These are phyloP conservation scores for Rousettus madagascariensis DNA, from an alignment of 2,797 vertebrate species.

Conservation along the genomic window DNA sequence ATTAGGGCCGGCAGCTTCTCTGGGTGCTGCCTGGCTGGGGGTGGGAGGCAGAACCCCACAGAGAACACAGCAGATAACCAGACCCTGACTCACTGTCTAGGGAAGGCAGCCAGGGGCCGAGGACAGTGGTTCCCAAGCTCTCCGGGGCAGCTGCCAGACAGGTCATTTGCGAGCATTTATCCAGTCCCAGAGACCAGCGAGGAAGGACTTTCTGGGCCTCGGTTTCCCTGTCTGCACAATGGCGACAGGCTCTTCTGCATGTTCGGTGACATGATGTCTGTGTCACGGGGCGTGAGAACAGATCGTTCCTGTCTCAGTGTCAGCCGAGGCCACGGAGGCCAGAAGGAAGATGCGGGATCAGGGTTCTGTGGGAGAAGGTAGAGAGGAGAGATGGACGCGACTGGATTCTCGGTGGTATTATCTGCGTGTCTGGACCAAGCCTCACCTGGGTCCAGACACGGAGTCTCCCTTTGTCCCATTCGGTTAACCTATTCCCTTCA, in stretches of 20 bases:
- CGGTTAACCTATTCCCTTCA: no score
- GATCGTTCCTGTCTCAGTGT: not conserved
- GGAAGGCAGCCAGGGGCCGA: not conserved
- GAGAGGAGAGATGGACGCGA: no score
- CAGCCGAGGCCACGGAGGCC: not conserved
- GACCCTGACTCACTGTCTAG: not conserved
- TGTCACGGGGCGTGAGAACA: no score
- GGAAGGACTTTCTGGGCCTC: not conserved
- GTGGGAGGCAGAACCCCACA: not conserved
- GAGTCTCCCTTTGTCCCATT: no score
- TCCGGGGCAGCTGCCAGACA: not conserved
- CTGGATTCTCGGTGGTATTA: no score
- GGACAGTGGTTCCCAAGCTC: not conserved
- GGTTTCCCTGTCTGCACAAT: not conserved
- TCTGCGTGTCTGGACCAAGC: no score
- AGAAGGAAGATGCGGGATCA: not conserved
- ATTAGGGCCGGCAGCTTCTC: not conserved
- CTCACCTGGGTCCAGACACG: no score
- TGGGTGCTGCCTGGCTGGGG: not conserved
- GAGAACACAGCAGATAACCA: not conserved
- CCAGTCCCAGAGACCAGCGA: not conserved
- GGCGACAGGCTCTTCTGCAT: not conserved
- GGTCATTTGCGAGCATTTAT: not conserved
- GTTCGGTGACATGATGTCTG: not conserved
- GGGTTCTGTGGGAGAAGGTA: not conserved